Base-by-base conservation (phyloP, 2,113 vertebrate species). In the Emberiza fucata region DNA sequence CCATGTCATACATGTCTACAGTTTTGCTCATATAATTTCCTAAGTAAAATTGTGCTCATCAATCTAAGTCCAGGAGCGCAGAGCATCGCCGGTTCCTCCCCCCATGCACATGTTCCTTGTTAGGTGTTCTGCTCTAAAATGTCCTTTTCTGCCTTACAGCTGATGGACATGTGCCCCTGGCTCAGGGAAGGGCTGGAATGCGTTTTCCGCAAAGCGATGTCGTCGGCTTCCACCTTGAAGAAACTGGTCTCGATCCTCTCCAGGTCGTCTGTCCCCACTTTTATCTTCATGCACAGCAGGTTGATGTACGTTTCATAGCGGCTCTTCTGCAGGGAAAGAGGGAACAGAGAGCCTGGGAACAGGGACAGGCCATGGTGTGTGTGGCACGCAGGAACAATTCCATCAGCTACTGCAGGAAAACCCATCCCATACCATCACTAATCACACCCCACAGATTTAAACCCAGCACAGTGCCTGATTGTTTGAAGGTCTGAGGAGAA, bases 291-390 rank as follows among this genome's bases (percentile, higher is more conserved):
- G 95, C 98, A 98, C 94, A 99, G 98, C 73, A 99, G 98, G 94
- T 97, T 98, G 97, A 99, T 98, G 73, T 99, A 99, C 0, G 99
- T 99, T 97, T 99, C 99, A 51, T 99, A 99, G 59, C 99, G 98
- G 51, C 98, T 99, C 96, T 99, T 99, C 99, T 99, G 98, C 95
- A 96, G 87, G 83, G 75, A 86, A 47, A 89, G 69, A 76, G 72
- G 86, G 73, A 89, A 82, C 47, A 95, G 86, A 96, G 70, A 92
- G 81, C 42, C 61, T 88, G 51, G 60, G 60, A 87, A 92, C n/a
- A 83, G 69, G 72, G 70, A 86, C 47, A 50, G 31, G 42, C 54
- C 29, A 45, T 0, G 4, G n/a, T 23, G 66, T 20, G 54, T 5
- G 5, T 1, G 25, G 63, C 79, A 87, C 35, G 13, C 71, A 72